Base-by-base conservation (phyloP, 1,140 invertebrate genomes). In the Sarcophaga peregrina region DNA sequence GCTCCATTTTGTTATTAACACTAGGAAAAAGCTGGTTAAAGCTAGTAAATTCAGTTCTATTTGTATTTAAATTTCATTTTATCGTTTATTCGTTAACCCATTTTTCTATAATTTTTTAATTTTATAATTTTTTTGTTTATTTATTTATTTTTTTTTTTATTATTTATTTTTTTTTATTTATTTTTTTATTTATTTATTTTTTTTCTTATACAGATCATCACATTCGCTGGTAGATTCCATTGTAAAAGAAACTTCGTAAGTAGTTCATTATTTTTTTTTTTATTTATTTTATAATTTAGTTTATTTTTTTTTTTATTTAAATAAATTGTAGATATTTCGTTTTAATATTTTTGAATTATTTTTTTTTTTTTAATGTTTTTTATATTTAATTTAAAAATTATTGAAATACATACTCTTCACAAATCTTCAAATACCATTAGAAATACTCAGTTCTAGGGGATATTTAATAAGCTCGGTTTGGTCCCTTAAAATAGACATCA, bases 211-310 rank as follows among this genome's bases (percentile, higher is more conserved):
- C 85, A 54, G 87, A 78, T 85, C 87, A 50, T 20, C 68, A 37
- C 25, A 37, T 74, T 87, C 85, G 68, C 68, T 89, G 80, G 88
- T 89, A 86, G 87, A 89, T 85, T 89, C 88, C 72, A 82, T 89
- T 68, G 85, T 89, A 68, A 86, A 68, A 82, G 88, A 89, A 86
- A 88, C 88, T 84, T 87, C 88, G 88, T 89, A 88, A 89, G 88
- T 89, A 84, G 82, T 8, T 62, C 48, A 80, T 73, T 80, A 9
- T 25, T 15, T 82, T 76, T 72, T 46, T 10, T 81, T 83, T 45
- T 80, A 20, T 81, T 81, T 72, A 50, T 68, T 58, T 62, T 62
- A 8, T 81, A 15, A 1, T 78, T 78, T 76, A 48, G 48, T 47
- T 75, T 46, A 7, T 46, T 76, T 47, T 15, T 0, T 76, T 47